Conservation (phyloP, 1,140 invertebrate species). For the Drosophila nikananu region DNA sequence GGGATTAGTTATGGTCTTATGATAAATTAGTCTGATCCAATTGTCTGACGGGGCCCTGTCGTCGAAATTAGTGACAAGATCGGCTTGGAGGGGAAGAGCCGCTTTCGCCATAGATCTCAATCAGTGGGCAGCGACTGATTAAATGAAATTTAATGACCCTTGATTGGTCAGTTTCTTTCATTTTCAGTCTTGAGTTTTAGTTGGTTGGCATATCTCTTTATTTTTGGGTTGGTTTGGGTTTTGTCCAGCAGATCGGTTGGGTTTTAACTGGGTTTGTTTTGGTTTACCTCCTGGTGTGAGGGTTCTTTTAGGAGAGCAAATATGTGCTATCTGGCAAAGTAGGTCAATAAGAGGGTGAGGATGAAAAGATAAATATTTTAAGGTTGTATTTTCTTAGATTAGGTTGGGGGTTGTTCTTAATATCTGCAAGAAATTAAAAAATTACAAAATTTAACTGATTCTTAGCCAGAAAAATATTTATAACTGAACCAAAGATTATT, state of each 20-base stretch:
- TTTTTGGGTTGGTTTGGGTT: not conserved
- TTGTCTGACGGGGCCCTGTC: constrained; percentile 31
- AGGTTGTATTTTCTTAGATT: not conserved
- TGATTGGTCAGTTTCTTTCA: constrained; percentile 8
- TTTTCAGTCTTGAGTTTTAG: constrained; percentile 5
- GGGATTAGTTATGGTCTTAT: constrained; percentile 59
- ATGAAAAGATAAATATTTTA: not conserved
- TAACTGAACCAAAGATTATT: not conserved
- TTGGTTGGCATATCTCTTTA: not conserved
- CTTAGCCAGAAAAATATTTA: not conserved
- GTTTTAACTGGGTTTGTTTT: not conserved
- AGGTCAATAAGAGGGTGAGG: not conserved
- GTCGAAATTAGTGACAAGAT: constrained; percentile 44
- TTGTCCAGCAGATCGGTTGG: not conserved
- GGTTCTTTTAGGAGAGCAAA: not conserved
- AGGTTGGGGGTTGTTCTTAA: not conserved
- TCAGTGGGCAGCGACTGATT: constrained; percentile 26
- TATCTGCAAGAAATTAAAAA: not conserved
- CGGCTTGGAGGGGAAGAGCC: constrained; percentile 3
- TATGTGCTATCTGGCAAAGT: not conserved
- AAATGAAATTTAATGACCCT: constrained; percentile 45
- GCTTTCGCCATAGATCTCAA: constrained; percentile 47
- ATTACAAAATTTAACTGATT: not conserved
- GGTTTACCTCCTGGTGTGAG: not conserved
- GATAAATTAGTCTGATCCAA: constrained; percentile 57